Evolutionary conservation across 2,797 vertebrate genomes (phyloP), one percentile per base, ranked within the genome.

Genomic region (Nannoperca australis): DNA sequence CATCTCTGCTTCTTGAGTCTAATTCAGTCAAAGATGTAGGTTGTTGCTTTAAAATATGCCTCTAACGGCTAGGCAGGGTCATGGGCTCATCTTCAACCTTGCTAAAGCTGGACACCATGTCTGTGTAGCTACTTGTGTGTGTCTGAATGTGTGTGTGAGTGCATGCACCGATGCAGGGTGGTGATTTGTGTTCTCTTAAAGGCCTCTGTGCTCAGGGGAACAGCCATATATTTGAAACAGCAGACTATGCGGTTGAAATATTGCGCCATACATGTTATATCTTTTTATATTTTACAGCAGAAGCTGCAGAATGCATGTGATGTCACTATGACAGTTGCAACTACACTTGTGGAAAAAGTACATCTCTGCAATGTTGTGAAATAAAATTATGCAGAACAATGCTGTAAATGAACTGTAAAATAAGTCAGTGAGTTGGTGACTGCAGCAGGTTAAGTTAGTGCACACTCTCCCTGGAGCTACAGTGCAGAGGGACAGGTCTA

Each of bases 171-270:
- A 79, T 58, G 30, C 70, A 66, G 47, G 36, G 24, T 70, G 83
- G 73, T 85, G 90, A 92, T 92, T 92, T 92, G 89, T 92, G 85
- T 86, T 84, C 74, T 78, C 51, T 54, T 82, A 22, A 85, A 83
- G 68, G 62, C 78, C 78, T 70, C 18, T 68, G 59, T 47, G 69
- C 83, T 85, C 81, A n/a, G 34, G 82, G 83, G 86, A 86, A 59
- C 74, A 54, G 77, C 73, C 66, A 70, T 92, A 90, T 87, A 90
- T 93, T 58, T 64, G 10, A 76, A 86, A 70, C 24, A 74, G 68
- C 72, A 67, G 76, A 76, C 58, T 34, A 30, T 40, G 45, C 6
- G 54, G 70, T 50, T 87, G 47, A 90, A 84, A 75, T 87, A 81
- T 73, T 67, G 67, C 34, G 0, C 34, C 3, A 11, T 79, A 54